Evolutionary conservation across 30 jellyfish, hydroid and myxozoan species (phyloP), one percentile per base, ranked within the genome.

Genomic region (Phacellophora camtschatica): DNA sequence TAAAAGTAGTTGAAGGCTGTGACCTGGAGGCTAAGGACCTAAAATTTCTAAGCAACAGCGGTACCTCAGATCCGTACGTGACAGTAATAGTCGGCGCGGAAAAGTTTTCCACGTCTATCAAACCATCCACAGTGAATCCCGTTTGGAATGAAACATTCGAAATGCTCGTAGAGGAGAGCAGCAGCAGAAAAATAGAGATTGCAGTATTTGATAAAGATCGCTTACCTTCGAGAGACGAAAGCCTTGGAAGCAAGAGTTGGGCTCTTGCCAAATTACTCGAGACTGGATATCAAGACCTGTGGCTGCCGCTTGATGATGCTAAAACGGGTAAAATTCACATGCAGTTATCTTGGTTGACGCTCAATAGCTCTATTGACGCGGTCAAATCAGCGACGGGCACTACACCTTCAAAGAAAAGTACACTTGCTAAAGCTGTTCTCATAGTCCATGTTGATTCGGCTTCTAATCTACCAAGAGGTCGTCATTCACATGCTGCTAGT

Each of bases 101-200:
- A 54, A 76, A 62, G 62, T 86, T 86, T 28, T 16, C 85, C 20
- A 86, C 90, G 2, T 30, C 55, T 51, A 80, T 86, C 25, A 86
- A 76, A 66, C 46, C 66, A 11, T 51, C 86, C 15, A 75, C 88
- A 7, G 46, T 74, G 29, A 74, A 86, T 24, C 96, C 96, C 16
- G 45, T 74, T 15, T 86, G 96, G 96, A 74, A 74, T 24, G 96
- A 86, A 56, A 57, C 84, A 8, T 86, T 86, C 55, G 96, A 86
- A 25, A 66, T 66, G 56, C 71, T 74, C n/a, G 81, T 86, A 0
- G 96, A 86, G 11, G 96, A 86, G 16, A 71, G 83, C 75, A 84
- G 73, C 46, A 74, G 56, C 56, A 50, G 78, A 36, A 29, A 33
- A 6, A 71, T 86, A n/a, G 71, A 58, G 24, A 16, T 86, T 29